Percentiles rank a stretch among this genome's conserved stretches.
These are phyloP conservation scores for Physocephala rufipes DNA, from an alignment of 2,888 invertebrate genomes.

Conservation along the genomic window DNA sequence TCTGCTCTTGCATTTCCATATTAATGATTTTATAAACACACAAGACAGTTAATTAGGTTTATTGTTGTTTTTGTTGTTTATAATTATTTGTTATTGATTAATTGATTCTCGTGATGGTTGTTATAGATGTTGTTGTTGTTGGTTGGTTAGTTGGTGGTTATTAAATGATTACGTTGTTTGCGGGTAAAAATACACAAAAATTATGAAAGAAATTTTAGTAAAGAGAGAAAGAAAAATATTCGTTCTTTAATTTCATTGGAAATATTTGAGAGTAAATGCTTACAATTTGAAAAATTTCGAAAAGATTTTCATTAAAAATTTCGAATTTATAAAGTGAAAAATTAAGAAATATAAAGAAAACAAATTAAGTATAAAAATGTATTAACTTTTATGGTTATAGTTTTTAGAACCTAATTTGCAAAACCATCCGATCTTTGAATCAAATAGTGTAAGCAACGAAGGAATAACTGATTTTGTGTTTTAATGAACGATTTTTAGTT, in stretches of 20 bases:
- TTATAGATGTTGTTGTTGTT: conserved; percentile 11
- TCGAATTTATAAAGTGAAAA: conserved; percentile 21
- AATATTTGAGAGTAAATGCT: conserved; percentile 34
- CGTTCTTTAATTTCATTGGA: conserved; percentile 32
- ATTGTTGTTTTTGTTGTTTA: conserved; percentile 21
- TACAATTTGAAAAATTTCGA: not conserved
- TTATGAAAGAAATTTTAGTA: conserved; percentile 26
- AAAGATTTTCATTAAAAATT: conserved; percentile 1
- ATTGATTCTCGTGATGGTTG: conserved; percentile 26
- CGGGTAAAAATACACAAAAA: conserved; percentile 23
- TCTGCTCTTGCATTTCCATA: not conserved
- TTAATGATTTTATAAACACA: not conserved
- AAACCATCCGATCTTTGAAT: too few species aligned
- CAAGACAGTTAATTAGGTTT: not conserved
- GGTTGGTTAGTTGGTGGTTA: conserved; percentile 13
- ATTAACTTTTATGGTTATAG: too few species aligned
- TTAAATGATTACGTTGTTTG: too few species aligned
- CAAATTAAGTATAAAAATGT: too few species aligned
- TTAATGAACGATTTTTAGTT: too few species aligned
- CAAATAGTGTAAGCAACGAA: too few species aligned
- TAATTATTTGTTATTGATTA: too few species aligned
- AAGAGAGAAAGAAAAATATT: conserved; percentile 20
- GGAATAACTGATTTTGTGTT: too few species aligned
- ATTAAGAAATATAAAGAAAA: too few species aligned
- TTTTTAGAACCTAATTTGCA: too few species aligned